Evolutionary conservation across 2,113 vertebrate species (phyloP), one percentile per base, ranked within the genome.

Genomic region (Hyperopisus bebe): DNA sequence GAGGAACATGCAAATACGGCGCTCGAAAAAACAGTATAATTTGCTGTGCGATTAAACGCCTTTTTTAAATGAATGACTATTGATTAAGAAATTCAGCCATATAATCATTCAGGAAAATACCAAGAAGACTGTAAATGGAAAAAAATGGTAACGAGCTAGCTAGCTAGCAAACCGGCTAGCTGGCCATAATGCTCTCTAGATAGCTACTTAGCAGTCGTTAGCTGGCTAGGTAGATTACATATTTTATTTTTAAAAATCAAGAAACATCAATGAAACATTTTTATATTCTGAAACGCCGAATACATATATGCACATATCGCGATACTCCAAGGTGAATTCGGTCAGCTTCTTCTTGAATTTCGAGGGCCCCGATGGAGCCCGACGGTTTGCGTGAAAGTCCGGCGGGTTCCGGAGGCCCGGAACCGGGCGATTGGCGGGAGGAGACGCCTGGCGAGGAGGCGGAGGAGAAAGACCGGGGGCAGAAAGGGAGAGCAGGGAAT

Each of bases 301-400:
- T 58, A 58, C 24, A 83, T 85, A 62, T 44, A 58, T 89, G 77
- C 77, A 44, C 62, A n/a, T 17, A 44, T 55, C 39, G 70, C 17
- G 48, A 2, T 19, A 51, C 17, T 42, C 24, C 47, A 74, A 53
- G 21, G 27, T 50, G 82, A 31, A 44, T 86, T 50, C 58, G 35
- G 66, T 82, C 48, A 5, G 27, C 27, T 5, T 21, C 42, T 53
- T 51, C 24, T 88, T 85, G 51, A 47, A 62, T 80, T 6, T 85
- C 8, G 70, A 92, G 95, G 95, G 94, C 94, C 53, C 89, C 39
- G 15, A 95, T 96, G 94, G 94, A 96, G 91, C 94, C 93, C 2
- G 92, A 90, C 88, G 91, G 66, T 90, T 94, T 93, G 92, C 94
- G 94, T 94, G 94, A 95, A 92, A 91, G 83, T 50, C 91, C 90